phyloP scores from a whole-genome alignment of 2,113 vertebrate genomes.

The Pollimyrus isidori region DNA sequence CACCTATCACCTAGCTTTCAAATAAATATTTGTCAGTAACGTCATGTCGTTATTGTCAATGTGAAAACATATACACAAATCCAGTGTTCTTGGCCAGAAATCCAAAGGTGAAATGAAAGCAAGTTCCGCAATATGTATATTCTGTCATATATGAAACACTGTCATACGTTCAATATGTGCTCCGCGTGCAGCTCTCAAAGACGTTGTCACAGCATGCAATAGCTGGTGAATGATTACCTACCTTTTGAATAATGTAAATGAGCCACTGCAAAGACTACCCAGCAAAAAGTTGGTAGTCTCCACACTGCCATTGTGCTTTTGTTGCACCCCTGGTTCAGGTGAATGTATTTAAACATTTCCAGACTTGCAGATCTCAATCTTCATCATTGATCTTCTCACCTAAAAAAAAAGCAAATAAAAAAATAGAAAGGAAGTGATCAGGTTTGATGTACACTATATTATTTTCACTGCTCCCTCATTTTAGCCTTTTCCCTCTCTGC shows the following conservation, averaged over 20 bases:
- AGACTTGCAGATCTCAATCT: conserved; percentile 70
- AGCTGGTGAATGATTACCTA: conserved; percentile 55
- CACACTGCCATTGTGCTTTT: conserved; percentile 85
- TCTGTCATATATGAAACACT: not conserved
- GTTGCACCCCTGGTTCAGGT: conserved; percentile 68
- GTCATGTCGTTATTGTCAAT: not conserved
- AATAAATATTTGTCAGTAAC: not conserved
- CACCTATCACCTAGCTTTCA: not conserved
- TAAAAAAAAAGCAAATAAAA: conserved; percentile 46
- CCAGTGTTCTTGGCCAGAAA: not conserved
- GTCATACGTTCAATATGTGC: not conserved
- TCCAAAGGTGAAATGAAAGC: not conserved
- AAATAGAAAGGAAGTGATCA: conserved; percentile 46
- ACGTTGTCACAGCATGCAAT: not conserved
- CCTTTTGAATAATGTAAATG: conserved; percentile 88
- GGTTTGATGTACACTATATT: not conserved
- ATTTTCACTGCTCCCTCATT: not conserved
- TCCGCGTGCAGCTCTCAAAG: not conserved
- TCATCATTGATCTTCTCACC: conserved; percentile 85
- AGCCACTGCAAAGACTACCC: conserved; percentile 83
- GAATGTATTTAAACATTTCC: conserved; percentile 76
- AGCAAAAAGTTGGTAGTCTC: conserved; percentile 86
- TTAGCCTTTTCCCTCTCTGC: not conserved
- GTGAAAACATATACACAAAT: not conserved
- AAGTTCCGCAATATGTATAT: not conserved